Base-by-base conservation (phyloP, 1,140 invertebrate species). In the Potamilus streckersoni region DNA sequence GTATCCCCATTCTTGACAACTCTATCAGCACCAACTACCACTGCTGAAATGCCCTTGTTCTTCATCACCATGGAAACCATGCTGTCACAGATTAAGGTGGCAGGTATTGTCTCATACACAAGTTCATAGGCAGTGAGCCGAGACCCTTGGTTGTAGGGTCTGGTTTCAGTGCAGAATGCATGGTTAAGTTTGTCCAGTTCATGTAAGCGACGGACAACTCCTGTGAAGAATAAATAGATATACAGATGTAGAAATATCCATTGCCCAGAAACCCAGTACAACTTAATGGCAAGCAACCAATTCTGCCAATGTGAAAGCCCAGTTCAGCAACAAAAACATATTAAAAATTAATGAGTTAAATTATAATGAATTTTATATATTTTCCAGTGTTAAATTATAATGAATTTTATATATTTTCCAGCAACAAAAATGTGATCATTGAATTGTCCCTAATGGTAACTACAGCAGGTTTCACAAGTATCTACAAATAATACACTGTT, bases 401-500 rank as follows among this genome's bases (percentile, higher is more conserved):
- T 49, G 6, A 11, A 49, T 49, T 49, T 6, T 49, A 49, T 49
- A 49, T 49, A 49, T 49, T 49, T 49, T 49, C 38, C 38, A 49
- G 38, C 38, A 11, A 49, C 38, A 49, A 4, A 49, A 4, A 49
- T 49, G 6, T 11, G 6, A 49, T 49, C 91, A 97, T 98, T 14
- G 95, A 97, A 75, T 95, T 95, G 38, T 98, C 99, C 3, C 98
- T 98, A 79, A 99, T 91, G 16, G 96, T 96, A 0, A 98, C 98
- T 19, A 98, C 99, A 89, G 99, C 99, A 87, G 98, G 99, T 88
- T 98, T 97, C 4, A 97, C 99, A 2, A 99, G 89, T 19, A 99
- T 91, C 38, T 83, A 69, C 38, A 49, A 6, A 49, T 49, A 49
- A 49, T 49, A 8, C 38, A 11, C 1, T 5, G 38, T 11, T 8